Base-by-base conservation (phyloP, 2,888 invertebrate species). In the Limenitis camilla region DNA sequence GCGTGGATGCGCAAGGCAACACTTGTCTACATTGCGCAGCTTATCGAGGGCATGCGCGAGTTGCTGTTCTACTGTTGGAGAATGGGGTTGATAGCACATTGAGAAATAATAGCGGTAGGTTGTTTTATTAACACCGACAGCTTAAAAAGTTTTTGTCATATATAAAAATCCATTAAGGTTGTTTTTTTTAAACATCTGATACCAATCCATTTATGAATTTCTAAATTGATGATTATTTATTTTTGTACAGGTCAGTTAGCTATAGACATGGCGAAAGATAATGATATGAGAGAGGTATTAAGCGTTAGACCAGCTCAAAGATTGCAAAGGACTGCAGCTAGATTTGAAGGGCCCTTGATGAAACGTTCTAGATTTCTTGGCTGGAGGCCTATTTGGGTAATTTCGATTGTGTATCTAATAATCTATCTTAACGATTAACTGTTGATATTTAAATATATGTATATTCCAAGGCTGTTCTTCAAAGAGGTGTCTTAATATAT, bases 21-120 rank as follows among this genome's bases (percentile, higher is more conserved):
- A 90, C 91, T 0, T 89, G 91, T 33, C 76, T 92, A 2, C 92
- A 92, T 68, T 90, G 90, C 64, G 91, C 91, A 1, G 89, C 92
- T 1, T 91, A 91, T 67, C 71, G 92, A 9, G 91, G 91, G 0
- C 91, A 91, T 65, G 89, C 90, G 40, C 85, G 90, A 49, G 84
- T 90, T 6, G 92, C 91, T 0, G 90, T 92, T 4, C 68, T 91
- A 4, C 72, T 92, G 5, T 74, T 92, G 41, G 92, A 92, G 72
- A 91, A 91, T 67, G 92, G 92, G 5, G 89, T 92, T 5, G 90
- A 92, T 63, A 89, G 91, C 28, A 85, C 88, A 0, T 77, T 91
- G 6, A 88, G 82, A 60, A 92, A 92, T 66, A 81, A 86, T 53
- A 85, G 88, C 66, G 92, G 92, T 91, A 29, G 48, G 56, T 27